Evolutionary conservation across 2,888 invertebrate species (phyloP).

Genomic region (Pseudococcus longispinus): DNA sequence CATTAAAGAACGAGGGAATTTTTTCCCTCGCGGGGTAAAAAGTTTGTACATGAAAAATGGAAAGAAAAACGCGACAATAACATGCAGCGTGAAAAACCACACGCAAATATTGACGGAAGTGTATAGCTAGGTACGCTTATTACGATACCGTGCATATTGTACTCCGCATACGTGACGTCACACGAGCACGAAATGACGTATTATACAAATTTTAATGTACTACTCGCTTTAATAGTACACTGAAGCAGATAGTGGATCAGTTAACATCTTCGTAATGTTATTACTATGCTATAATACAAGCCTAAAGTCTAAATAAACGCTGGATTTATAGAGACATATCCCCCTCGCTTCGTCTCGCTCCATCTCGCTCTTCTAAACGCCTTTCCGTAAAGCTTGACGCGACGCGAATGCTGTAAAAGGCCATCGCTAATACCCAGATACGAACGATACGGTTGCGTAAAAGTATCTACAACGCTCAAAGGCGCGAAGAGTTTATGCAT

Average conservation of each 20-base stretch:
- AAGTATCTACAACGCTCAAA: not conserved
- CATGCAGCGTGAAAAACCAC: not conserved
- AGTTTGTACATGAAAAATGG: not conserved
- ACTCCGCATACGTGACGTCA: not conserved
- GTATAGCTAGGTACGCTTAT: not conserved
- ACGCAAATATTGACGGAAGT: slow-evolving; percentile 31
- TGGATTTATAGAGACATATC: not conserved
- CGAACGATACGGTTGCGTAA: not conserved
- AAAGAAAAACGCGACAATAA: not conserved
- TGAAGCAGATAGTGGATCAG: not conserved
- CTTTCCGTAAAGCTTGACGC: not conserved
- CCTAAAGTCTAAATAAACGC: not conserved
- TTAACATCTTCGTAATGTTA: slow-evolving; percentile 13
- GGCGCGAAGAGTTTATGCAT: not conserved
- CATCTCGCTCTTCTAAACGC: not conserved
- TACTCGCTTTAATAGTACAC: not conserved
- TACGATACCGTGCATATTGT: not conserved
- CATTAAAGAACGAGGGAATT: not conserved
- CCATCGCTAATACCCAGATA: not conserved
- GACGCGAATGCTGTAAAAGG: not conserved
- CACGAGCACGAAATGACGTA: not conserved
- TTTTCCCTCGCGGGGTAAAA: not conserved
- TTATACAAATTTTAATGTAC: not conserved
- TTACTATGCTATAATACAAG: not conserved
- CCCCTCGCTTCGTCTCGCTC: not conserved